These are phyloP conservation scores for Rhodophaea formosa DNA, from an alignment of 2,888 invertebrate genomes.

Conservation along the genomic window DNA sequence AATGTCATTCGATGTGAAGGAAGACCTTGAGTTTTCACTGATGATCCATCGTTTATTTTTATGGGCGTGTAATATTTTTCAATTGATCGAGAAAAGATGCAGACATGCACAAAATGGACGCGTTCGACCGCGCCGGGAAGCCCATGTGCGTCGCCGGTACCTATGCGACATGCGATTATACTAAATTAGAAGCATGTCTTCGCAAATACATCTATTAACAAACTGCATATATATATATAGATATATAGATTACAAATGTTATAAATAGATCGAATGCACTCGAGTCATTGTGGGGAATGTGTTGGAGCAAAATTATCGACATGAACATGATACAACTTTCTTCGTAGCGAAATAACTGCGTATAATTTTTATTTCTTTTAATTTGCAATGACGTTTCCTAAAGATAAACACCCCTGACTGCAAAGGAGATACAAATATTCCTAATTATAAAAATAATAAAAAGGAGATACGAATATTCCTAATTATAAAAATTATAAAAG, in stretches of 20 bases:
- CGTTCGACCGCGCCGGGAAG: constrained; percentile 55
- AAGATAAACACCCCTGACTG: no score
- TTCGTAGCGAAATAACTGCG: not conserved
- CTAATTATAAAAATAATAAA: no score
- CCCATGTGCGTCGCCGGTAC: constrained; percentile 54
- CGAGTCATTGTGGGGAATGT: constrained; percentile 36
- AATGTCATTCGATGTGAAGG: not conserved
- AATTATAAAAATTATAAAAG: no score
- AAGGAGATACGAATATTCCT: no score
- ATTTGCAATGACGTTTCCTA: no score
- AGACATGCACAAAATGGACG: constrained; percentile 61
- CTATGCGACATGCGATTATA: constrained; percentile 54
- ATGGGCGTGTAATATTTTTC: not conserved
- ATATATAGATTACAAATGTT: constrained; percentile 54
- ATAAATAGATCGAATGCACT: constrained; percentile 60
- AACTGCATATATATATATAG: constrained; percentile 41
- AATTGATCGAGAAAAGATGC: constrained; percentile 24
- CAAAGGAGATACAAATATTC: no score
- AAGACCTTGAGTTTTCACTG: not conserved
- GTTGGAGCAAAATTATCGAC: not conserved
- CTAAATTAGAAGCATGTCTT: constrained; percentile 61
- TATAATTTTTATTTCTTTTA: not conserved
- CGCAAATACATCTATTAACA: constrained; percentile 48
- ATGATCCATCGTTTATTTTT: not conserved
- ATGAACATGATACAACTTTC: not conserved